Conservation (phyloP, 2,797 vertebrate species). For the Micropoecilia bifurca region DNA sequence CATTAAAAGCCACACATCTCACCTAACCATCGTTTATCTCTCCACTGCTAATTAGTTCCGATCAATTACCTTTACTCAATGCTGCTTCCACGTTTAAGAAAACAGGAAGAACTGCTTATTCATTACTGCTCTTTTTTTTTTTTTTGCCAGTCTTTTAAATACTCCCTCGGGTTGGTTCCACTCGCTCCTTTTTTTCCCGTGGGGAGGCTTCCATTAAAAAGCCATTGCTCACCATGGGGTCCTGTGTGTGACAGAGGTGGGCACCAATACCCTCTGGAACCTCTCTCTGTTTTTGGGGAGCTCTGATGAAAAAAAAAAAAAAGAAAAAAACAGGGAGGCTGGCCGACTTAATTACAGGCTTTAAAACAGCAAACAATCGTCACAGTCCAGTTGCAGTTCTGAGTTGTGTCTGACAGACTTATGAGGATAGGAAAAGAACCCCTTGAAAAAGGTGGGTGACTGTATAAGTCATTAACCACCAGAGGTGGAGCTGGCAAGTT, state of each 20-base stretch:
- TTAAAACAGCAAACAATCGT: slow-evolving; percentile 70
- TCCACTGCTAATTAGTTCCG: slow-evolving; percentile 74
- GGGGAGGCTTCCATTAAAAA: slow-evolving; percentile 70
- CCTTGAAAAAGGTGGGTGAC: slow-evolving; percentile 50
- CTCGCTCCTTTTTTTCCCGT: slow-evolving; percentile 28
- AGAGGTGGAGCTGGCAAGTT: slow-evolving; percentile 43
- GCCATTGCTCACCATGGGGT: slow-evolving; percentile 66
- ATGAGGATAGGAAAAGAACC: slow-evolving; percentile 47
- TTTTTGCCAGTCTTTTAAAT: slow-evolving; percentile 59
- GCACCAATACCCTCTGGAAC: slow-evolving; percentile 43
- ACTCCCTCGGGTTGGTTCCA: slow-evolving; percentile 60
- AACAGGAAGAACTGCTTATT: slow-evolving; percentile 75
- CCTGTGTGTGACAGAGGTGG: slow-evolving; percentile 52
- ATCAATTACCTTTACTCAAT: slow-evolving; percentile 78
- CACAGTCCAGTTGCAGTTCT: slow-evolving; percentile 52
- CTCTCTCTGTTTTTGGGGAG: slow-evolving; percentile 26
- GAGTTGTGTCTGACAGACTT: slow-evolving; percentile 62
- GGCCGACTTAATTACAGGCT: slow-evolving; percentile 64
- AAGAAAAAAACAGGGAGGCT: slow-evolving; percentile 37
- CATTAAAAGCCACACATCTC: slow-evolving; percentile 69
- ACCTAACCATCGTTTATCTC: slow-evolving; percentile 76
- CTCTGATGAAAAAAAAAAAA: slow-evolving; percentile 33
- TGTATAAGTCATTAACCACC: slow-evolving; percentile 52
- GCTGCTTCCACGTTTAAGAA: slow-evolving; percentile 66
- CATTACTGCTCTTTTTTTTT: slow-evolving; percentile 70